phyloP scores from a whole-genome alignment of 2,888 invertebrate species.

The Atethmia centrago region DNA sequence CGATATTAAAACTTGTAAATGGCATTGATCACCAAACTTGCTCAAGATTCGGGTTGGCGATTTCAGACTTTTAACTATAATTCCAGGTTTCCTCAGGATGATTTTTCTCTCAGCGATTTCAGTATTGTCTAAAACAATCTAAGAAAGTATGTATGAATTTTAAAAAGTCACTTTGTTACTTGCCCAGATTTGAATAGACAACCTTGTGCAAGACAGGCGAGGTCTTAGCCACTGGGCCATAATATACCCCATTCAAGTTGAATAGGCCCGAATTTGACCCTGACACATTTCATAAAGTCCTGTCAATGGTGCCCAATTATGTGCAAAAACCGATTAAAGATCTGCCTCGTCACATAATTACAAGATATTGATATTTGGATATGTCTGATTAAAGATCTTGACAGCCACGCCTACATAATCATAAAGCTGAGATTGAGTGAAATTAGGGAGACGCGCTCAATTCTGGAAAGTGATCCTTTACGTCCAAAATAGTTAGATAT shows the following conservation, averaged over 20 bases:
- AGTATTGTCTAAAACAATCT: too few relatives aligned
- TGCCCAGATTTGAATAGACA: too few relatives aligned
- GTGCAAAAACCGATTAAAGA: constrained; percentile 24
- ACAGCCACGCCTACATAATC: constrained; percentile 19
- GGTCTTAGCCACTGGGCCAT: too few relatives aligned
- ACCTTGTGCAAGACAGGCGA: too few relatives aligned
- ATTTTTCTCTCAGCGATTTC: too few relatives aligned
- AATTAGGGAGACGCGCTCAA: background rate
- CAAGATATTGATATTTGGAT: background rate
- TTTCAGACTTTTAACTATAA: too few relatives aligned
- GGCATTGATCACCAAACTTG: too few relatives aligned
- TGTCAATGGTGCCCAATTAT: constrained; percentile 6
- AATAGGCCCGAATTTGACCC: background rate
- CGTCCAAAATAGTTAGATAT: background rate
- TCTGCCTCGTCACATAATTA: constrained; percentile 18
- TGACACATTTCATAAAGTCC: background rate
- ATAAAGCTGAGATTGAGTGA: background rate
- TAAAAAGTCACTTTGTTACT: too few relatives aligned
- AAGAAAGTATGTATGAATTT: too few relatives aligned
- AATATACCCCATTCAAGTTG: background rate
- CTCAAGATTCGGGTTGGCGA: too few relatives aligned
- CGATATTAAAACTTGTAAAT: too few relatives aligned
- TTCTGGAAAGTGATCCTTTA: background rate
- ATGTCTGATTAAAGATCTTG: background rate
- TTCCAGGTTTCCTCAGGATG: too few relatives aligned